phyloP scores from a whole-genome alignment of 2,113 vertebrate species.

The Sakesphorus luctuosus region DNA sequence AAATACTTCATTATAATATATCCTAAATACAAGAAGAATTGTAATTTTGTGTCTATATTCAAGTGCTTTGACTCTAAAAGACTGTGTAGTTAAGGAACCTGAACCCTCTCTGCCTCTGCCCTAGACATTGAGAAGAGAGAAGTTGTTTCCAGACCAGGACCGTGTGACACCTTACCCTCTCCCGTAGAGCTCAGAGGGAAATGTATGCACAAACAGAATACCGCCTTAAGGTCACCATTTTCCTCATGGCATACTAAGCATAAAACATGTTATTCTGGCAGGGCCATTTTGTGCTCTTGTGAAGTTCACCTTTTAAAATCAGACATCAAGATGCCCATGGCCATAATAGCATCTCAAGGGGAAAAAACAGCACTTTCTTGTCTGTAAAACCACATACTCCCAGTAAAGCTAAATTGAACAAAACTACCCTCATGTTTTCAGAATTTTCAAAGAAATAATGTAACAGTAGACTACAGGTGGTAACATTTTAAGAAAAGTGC shows the following conservation, averaged over 20 bases:
- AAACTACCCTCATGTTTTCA: slow-evolving; percentile 42
- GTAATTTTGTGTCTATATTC: background rate
- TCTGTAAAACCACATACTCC: background rate
- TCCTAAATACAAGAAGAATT: background rate
- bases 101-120: background rate
- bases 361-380: background rate
- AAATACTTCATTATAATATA: background rate
- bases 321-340: background rate
- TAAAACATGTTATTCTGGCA: background rate
- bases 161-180: background rate
- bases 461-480: slow-evolving; percentile 66
- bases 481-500: slow-evolving; percentile 67
- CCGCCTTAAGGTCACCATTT: background rate
- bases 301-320: slow-evolving; percentile 29
- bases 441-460: slow-evolving; percentile 61
- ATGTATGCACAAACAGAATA: background rate
- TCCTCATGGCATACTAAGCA: background rate
- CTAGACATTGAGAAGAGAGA: background rate
- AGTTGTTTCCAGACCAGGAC: background rate
- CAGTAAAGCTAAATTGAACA: slow-evolving; percentile 43
- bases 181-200: background rate
- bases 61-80: background rate
- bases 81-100: background rate
- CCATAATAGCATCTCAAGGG: slow-evolving; percentile 7
- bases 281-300: background rate